A percentile compares a stretch with the other conserved stretches of the same genome.
phyloP scores from a whole-genome alignment of 2,888 invertebrate genomes.

The Ariolimax columbianus region DNA sequence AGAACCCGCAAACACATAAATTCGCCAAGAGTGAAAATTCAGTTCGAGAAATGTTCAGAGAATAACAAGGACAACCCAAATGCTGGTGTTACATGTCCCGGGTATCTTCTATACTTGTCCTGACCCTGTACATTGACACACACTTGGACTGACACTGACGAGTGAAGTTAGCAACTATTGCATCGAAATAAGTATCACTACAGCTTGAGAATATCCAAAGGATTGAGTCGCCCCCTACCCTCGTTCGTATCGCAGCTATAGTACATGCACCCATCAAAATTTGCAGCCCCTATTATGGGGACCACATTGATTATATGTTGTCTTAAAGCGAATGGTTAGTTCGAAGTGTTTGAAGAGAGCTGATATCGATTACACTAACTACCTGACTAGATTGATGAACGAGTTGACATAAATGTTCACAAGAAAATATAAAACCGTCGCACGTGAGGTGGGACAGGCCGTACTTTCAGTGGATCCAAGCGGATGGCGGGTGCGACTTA shows the following conservation, averaged over 20 bases:
- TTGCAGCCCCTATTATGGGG: background rate
- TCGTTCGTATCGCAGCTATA: background rate
- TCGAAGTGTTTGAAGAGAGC: background rate
- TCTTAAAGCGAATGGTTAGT: background rate
- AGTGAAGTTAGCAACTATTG: background rate
- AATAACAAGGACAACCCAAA: too few species aligned
- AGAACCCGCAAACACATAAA: too few species aligned
- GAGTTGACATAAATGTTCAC: conserved; percentile 14
- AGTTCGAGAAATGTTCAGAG: too few species aligned
- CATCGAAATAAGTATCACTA: background rate
- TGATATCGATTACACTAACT: conserved; percentile 19
- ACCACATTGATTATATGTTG: background rate
- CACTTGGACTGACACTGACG: background rate
- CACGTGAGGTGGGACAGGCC: background rate
- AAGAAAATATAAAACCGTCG: conserved; percentile 12
- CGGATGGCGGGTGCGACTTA: background rate
- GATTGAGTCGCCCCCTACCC: too few species aligned
- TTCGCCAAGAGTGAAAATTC: too few species aligned
- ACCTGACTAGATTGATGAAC: background rate
- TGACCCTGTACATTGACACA: background rate
- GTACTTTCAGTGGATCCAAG: background rate
- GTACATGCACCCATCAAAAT: background rate
- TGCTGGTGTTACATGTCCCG: background rate
- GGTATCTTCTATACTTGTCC: too few species aligned
- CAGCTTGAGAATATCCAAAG: too few species aligned